Conservation (phyloP, 2,888 invertebrate species). For the Alviniconcha strummeri region DNA sequence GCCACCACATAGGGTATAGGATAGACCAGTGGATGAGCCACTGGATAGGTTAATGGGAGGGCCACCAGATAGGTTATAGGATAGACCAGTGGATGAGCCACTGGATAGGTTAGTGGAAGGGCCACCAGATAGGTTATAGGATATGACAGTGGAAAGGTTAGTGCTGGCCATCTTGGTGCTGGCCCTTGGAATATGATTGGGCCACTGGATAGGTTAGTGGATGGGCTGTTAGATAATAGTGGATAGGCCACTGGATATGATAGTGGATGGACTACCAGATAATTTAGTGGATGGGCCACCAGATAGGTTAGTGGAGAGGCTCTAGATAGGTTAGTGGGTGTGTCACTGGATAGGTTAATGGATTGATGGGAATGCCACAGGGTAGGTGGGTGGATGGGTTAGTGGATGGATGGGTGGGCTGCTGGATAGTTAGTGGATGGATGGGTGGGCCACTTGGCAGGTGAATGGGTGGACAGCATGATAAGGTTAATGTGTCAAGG, state of each 20-base stretch:
- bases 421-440: not conserved
- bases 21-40: not conserved
- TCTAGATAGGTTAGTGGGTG: not conserved
- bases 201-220: conserved; percentile 2
- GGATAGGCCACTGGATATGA: not conserved
- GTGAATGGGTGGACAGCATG: not conserved
- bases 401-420: not conserved
- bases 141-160: conserved; percentile 13
- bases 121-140: not conserved
- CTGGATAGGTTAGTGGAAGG: conserved; percentile 27
- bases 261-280: conserved; percentile 27
- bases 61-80: not conserved
- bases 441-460: not conserved
- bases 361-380: not conserved
- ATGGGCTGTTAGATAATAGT: not conserved
- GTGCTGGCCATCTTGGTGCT: conserved; percentile 40
- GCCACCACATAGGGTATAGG: conserved; percentile 28
- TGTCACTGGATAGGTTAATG: not conserved
- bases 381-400: not conserved
- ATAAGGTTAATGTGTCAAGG: not conserved
- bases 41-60: not conserved
- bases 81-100: conserved; percentile 13
- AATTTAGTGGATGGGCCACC: conserved; percentile 3
- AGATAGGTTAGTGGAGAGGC: not conserved
- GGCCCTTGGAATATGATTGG: conserved; percentile 25